Base-by-base conservation (phyloP, 2,797 vertebrate genomes). In the Neostethus bicornis region DNA sequence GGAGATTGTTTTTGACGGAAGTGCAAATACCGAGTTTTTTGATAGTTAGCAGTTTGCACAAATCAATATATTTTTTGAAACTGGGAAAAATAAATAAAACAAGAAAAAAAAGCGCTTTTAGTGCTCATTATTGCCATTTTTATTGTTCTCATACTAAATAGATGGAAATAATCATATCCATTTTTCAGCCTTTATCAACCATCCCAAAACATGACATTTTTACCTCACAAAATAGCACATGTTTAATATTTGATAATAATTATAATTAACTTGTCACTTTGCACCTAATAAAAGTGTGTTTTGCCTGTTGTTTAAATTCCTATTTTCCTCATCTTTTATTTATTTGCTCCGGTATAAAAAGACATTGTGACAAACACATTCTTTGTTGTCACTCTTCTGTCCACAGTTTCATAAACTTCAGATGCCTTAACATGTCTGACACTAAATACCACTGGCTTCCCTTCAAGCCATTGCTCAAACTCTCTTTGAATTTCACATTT, bases 261-360 rank as follows among this genome's bases (percentile, higher is more conserved):
- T 28, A 41, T 7, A 7, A 38, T 45, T 35, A 58, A 57, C 42
- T 4, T 43, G 16, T 61, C 55, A 63, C 31, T 14, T 14, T 39
- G 32, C 45, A 37, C 61, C 24, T 9, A 29, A 49, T 23, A 61
- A 61, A 26, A 51, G 35, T 37, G 31, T 4, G 13, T 26, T 73
- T 11, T 46, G 68, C 61, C 39, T 75, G 63, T 46, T 75, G 48
- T 51, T 73, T 19, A 38, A 44, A 41, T 69, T 70, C 57, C 19
- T 19, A 21, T 59, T 42, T 25, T 13, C 31, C 58, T 48, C 55
- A 59, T 61, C 70, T 61, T 65, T 56, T 73, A 77, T 70, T 85
- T 80, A 66, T 77, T 77, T 57, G 77, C 53, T 24, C 24, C 57
- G 67, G 77, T 66, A 52, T 75, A 39, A 57, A 28, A 61, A 61